phyloP scores from a whole-genome alignment of 2,113 vertebrate genomes.

The Prunella fulvescens region DNA sequence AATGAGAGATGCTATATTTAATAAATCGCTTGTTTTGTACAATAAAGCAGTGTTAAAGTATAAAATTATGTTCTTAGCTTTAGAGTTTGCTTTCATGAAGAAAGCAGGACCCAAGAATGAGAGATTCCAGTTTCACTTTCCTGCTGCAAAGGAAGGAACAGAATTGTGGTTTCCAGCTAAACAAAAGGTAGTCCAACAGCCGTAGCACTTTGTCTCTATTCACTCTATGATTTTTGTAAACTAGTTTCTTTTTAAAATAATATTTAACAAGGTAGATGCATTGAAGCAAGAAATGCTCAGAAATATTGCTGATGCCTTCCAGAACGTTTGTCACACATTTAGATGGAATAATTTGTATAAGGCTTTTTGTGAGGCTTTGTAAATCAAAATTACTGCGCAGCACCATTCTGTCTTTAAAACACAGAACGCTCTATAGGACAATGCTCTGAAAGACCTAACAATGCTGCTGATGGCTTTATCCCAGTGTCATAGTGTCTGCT shows the following conservation, averaged over 20 bases:
- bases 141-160: neutral
- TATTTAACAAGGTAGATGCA: neutral
- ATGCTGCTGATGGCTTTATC: neutral
- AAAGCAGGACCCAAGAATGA: neutral
- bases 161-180: neutral
- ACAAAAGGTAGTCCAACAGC: neutral
- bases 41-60: neutral
- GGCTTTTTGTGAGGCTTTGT: neutral
- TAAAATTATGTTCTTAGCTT: neutral
- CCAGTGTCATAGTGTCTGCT: fast-evolving
- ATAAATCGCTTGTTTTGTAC: slow-evolving; percentile 16
- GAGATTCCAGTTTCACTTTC: neutral
- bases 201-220: neutral
- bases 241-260: neutral
- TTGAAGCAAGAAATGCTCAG: neutral
- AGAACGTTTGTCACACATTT: neutral
- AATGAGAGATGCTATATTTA: neutral
- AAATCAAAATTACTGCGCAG: neutral
- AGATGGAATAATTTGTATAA: neutral
- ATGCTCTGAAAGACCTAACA: neutral
- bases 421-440: neutral
- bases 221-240: neutral
- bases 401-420: neutral
- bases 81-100: neutral
- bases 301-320: neutral